phyloP scores from a whole-genome alignment of 2,113 vertebrate species.

The Hemiprocne comata region DNA sequence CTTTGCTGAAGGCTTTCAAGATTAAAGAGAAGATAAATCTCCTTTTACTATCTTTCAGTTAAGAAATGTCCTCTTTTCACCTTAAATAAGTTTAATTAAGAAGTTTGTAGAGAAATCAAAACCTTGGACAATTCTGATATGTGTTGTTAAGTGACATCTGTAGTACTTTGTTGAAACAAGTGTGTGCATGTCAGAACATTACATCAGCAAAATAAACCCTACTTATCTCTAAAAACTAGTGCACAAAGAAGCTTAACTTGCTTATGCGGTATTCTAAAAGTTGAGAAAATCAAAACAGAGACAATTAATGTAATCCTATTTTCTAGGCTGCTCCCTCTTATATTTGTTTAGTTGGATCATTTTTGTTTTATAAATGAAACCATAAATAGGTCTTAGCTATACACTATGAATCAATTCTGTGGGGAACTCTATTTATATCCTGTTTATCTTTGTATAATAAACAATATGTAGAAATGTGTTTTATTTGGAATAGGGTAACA shows the following conservation, averaged over 20 bases:
- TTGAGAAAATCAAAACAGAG: background rate
- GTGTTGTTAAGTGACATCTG: background rate
- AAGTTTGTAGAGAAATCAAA: background rate
- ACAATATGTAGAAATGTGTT: background rate
- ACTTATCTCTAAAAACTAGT: background rate
- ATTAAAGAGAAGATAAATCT: background rate
- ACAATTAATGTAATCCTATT: background rate
- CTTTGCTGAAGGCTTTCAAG: background rate
- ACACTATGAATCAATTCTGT: background rate
- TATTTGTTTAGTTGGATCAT: background rate
- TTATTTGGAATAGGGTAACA: background rate
- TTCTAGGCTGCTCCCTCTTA: background rate
- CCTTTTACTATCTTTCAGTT: background rate
- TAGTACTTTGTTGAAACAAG: background rate
- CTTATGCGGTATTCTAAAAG: background rate
- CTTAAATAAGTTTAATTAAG: background rate
- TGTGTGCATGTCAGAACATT: background rate
- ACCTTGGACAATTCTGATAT: background rate
- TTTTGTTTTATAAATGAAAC: background rate
- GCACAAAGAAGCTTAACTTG: background rate
- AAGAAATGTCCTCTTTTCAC: background rate
- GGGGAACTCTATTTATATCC: background rate
- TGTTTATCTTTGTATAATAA: background rate
- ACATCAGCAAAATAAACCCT: background rate
- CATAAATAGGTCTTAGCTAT: background rate